Evolutionary conservation across 2,113 vertebrate genomes (phyloP).

Genomic region (Harpagus bidentatus): DNA sequence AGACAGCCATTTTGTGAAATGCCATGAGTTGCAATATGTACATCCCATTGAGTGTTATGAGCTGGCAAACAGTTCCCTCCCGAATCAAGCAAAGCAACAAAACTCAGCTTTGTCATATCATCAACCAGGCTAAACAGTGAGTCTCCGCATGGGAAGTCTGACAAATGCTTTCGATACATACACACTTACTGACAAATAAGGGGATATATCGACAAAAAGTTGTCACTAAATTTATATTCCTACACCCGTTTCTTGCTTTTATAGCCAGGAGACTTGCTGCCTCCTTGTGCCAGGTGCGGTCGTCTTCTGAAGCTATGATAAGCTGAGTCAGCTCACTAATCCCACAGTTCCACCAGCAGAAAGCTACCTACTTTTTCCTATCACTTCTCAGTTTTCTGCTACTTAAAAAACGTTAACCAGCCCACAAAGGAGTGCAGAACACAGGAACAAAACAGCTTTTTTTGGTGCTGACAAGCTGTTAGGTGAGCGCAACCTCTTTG

Average conservation of each 20-base stretch:
- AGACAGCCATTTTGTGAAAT: neutral
- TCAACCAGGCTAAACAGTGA: rapidly evolving
- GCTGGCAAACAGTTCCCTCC: neutral
- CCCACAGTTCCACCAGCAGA: neutral
- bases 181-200: neutral
- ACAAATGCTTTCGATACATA: neutral
- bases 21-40: neutral
- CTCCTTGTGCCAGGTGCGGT: neutral
- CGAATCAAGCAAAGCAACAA: neutral
- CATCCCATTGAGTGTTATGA: neutral
- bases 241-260: neutral
- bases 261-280: neutral
- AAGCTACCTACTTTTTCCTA: neutral
- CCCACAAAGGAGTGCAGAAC: rapidly evolving
- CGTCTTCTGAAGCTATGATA: neutral
- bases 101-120: neutral
- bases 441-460: rapidly evolving
- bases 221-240: neutral
- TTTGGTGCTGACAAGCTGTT: neutral
- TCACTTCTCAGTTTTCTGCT: neutral
- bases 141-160: neutral
- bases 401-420: neutral
- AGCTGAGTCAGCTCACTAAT: neutral
- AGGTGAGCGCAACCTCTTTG: neutral
- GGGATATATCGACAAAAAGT: neutral